Percentiles rank a stretch among this genome's conserved stretches.
These are phyloP conservation scores for Simalia tracyae DNA, from an alignment of 2,797 vertebrate genomes.

Conservation along the genomic window DNA sequence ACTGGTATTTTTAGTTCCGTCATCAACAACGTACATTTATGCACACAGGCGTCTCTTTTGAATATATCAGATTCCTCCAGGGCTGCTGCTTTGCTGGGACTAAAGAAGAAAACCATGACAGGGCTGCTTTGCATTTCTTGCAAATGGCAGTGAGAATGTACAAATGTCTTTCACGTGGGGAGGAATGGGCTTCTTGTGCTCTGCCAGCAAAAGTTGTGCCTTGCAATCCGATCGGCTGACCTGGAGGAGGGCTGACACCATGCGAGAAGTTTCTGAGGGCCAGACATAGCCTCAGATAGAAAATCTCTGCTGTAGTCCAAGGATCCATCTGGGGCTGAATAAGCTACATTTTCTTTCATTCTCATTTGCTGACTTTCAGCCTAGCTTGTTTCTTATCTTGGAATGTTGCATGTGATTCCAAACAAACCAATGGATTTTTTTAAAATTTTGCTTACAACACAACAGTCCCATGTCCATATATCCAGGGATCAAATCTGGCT, in stretches of 20 bases:
- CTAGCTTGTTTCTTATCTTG: neutral
- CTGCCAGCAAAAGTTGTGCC: neutral
- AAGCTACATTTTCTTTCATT: neutral
- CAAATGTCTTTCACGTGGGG: neutral
- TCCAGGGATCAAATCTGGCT: neutral
- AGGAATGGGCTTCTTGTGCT: neutral
- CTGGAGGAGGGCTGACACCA: neutral
- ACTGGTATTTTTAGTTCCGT: too few relatives aligned
- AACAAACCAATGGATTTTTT: neutral
- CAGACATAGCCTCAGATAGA: neutral
- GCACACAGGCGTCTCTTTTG: neutral
- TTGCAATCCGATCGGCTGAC: neutral
- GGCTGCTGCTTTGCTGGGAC: neutral
- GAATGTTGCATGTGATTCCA: neutral
- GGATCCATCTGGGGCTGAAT: neutral
- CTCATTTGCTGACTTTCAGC: neutral
- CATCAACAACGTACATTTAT: too few relatives aligned
- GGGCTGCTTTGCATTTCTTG: neutral
- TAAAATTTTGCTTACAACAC: neutral
- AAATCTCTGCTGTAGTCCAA: neutral
- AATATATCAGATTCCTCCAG: neutral
- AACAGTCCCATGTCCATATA: neutral
- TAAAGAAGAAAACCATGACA: neutral
- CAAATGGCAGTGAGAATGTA: neutral
- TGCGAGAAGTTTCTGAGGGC: neutral